Evolutionary conservation across 2,113 vertebrate genomes (phyloP).

Genomic region (Anguilla rostrata): DNA sequence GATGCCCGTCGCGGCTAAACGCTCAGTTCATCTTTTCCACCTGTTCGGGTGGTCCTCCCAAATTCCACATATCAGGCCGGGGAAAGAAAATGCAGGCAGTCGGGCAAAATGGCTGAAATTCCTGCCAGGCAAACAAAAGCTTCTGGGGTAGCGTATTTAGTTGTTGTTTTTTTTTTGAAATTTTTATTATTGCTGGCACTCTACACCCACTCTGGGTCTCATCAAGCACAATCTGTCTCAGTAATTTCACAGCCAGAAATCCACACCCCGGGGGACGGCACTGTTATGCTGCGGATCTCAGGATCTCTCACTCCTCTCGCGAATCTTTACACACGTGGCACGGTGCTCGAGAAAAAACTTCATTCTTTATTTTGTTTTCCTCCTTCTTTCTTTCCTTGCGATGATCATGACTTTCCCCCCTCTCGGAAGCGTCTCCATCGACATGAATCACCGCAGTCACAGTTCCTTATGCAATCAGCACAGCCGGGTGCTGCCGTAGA

Average conservation of each 20-base stretch:
- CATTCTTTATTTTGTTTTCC: too few species aligned
- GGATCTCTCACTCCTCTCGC: too few species aligned
- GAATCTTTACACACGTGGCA: background rate
- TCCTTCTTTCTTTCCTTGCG: too few species aligned
- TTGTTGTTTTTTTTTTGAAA: background rate
- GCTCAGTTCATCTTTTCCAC: background rate
- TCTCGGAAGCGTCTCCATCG: too few species aligned
- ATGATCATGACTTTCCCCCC: too few species aligned
- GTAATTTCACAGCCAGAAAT: background rate
- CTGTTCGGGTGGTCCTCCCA: background rate
- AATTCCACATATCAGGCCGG: background rate
- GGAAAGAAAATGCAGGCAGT: slow-evolving; percentile 1
- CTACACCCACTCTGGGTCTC: background rate
- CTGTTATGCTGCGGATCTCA: background rate
- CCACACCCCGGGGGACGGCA: background rate
- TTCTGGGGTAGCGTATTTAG: background rate
- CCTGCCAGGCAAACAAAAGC: slow-evolving; percentile 17
- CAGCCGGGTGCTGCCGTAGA: too few species aligned
- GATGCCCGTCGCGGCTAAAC: too few species aligned
- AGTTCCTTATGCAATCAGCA: too few species aligned
- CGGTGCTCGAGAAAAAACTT: background rate
- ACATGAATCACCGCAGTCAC: too few species aligned
- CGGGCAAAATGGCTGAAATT: slow-evolving; percentile 1
- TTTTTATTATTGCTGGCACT: too few species aligned
- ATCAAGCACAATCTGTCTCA: background rate